phyloP scores from a whole-genome alignment of 2,113 vertebrate genomes.

The Petromus typicus region DNA sequence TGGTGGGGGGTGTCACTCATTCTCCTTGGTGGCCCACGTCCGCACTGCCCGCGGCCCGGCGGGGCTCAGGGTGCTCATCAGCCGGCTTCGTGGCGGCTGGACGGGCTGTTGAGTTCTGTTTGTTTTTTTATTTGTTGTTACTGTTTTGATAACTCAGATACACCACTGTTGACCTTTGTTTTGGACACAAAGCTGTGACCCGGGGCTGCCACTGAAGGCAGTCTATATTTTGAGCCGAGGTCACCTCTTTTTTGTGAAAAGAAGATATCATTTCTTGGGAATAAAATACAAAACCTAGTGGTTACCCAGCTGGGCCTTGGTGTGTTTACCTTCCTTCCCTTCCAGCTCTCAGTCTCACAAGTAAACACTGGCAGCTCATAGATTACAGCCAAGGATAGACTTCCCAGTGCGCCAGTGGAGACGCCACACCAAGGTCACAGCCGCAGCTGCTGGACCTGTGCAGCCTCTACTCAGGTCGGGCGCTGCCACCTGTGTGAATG shows the following conservation, averaged over 20 bases:
- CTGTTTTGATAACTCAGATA: conserved; percentile 32
- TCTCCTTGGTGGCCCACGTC: neutral
- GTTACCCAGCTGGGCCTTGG: conserved; percentile 64
- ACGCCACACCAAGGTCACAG: neutral
- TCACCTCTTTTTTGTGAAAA: conserved; percentile 69
- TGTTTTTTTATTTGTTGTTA: conserved; percentile 31
- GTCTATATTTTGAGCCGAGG: conserved; percentile 16
- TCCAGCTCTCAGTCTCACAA: conserved; percentile 63
- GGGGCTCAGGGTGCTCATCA: neutral
- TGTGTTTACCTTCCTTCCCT: conserved; percentile 70
- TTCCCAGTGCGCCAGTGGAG: neutral
- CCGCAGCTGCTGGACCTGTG: neutral
- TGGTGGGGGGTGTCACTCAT: no score
- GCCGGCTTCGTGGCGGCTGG: neutral
- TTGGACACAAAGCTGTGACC: neutral
- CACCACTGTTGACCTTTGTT: conserved; percentile 7
- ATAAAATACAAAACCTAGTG: conserved; percentile 74
- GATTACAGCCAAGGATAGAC: conserved; percentile 49
- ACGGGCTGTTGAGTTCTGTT: conserved; percentile 43
- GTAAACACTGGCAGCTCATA: conserved; percentile 72
- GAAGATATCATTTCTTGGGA: conserved; percentile 78
- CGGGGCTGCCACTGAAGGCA: neutral
- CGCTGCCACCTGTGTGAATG: neutral
- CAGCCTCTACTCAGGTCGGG: neutral
- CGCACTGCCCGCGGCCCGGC: neutral